Evolutionary conservation across 2,113 vertebrate species (phyloP).

Genomic region (Motacilla tschutschensis): DNA sequence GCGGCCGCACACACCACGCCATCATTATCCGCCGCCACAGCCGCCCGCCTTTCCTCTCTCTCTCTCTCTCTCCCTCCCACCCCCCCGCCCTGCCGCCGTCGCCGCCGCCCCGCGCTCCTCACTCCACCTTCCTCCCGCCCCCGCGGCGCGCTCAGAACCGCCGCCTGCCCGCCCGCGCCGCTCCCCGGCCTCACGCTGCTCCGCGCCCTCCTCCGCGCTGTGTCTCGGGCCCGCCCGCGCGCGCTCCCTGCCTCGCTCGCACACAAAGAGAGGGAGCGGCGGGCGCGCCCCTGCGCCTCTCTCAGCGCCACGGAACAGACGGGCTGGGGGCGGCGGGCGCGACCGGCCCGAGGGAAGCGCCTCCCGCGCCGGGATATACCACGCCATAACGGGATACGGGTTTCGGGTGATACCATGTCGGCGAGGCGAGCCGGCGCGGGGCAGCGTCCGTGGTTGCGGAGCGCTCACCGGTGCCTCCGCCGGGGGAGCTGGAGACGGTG

Average conservation of each 20-base stretch:
- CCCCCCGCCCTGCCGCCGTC: no score
- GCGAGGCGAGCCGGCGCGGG: neutral
- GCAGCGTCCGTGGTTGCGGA: neutral
- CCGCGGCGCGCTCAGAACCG: neutral
- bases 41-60: neutral
- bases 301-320: neutral
- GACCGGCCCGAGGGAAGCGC: neutral
- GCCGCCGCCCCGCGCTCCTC: neutral
- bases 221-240: neutral
- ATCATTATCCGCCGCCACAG: neutral
- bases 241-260: neutral
- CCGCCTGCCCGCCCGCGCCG: neutral
- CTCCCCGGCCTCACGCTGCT: neutral
- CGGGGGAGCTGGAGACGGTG: neutral
- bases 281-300: neutral
- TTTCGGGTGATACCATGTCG: constrained; percentile 36
- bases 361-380: constrained; percentile 46
- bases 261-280: constrained; percentile 38
- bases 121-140: neutral
- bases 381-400: neutral
- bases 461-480: neutral
- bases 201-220: constrained; percentile 44
- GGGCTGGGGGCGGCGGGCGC: neutral
- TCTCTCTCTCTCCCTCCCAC: no score
- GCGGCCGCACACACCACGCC: neutral